Conservation (phyloP, 2,888 invertebrate species). For the Phrixothrix hirtus region DNA sequence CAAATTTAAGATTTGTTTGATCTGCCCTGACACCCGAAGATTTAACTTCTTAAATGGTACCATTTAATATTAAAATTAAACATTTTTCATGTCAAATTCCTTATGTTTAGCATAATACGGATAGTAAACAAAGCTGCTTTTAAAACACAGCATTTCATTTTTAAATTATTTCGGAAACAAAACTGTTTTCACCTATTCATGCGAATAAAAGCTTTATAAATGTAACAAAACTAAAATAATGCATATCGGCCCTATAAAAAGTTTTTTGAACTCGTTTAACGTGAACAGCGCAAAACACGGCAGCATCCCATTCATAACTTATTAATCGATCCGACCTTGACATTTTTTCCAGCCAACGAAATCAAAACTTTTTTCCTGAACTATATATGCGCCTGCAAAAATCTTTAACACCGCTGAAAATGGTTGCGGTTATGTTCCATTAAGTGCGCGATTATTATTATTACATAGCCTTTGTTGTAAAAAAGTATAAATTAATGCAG, state of each 20-base stretch:
- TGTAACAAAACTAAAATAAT: conserved; percentile 12
- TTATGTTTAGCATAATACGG: too few relatives aligned
- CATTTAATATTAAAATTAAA: too few relatives aligned
- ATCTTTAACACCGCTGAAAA: conserved; percentile 16
- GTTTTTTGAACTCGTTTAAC: conserved; percentile 45
- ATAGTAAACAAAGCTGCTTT: too few relatives aligned
- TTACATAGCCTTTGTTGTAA: conserved; percentile 28
- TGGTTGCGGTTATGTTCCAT: conserved; percentile 32
- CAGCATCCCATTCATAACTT: conserved; percentile 52
- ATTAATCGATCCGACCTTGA: conserved; percentile 56
- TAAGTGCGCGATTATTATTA: conserved; percentile 39
- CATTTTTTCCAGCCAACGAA: conserved; percentile 48
- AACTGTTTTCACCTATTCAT: too few relatives aligned
- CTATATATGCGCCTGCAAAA: conserved; percentile 29
- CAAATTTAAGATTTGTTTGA: too few relatives aligned
- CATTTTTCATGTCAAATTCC: too few relatives aligned
- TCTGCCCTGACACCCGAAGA: too few relatives aligned
- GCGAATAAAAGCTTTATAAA: too few relatives aligned
- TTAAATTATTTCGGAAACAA: too few relatives aligned
- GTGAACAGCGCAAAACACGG: conserved; percentile 23
- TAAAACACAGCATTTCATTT: too few relatives aligned
- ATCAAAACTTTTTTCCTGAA: conserved; percentile 45
- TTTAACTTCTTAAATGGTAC: too few relatives aligned
- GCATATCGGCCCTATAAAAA: conserved; percentile 24
- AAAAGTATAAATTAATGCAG: conserved; percentile 40